Percentiles rank a stretch among this genome's conserved stretches.
Evolutionary conservation across 37 sponge, comb jelly and placozoan species (phyloP).

Genomic region (Diacarnus erythraeanus): DNA sequence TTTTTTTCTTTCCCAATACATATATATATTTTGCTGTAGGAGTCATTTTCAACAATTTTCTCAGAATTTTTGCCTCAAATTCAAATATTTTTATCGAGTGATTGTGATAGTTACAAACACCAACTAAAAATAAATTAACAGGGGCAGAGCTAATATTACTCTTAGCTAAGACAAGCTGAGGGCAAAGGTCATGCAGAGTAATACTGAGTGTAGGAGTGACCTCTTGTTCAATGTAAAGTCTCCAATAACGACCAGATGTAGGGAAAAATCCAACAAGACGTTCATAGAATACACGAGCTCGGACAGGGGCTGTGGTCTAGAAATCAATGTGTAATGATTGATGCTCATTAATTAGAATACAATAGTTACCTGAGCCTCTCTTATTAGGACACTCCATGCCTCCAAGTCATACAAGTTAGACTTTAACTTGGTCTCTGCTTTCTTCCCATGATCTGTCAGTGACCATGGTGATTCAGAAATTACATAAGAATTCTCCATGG

Average conservation of each 20-base stretch:
- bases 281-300: constrained; percentile 85
- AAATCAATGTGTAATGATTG: neutral
- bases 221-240: constrained; percentile 96
- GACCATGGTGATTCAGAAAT: constrained; percentile 73
- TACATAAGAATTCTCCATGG: neutral
- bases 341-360: neutral
- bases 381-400: constrained; percentile 84
- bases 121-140: neutral
- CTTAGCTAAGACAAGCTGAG: neutral
- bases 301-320: constrained; percentile 51
- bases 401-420: constrained; percentile 86
- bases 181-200: constrained; percentile 27
- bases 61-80: constrained; percentile 20
- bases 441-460: constrained; percentile 71
- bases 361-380: constrained; percentile 88
- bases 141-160: neutral
- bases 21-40: too few species aligned
- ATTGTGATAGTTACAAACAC: neutral
- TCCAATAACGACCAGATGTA: constrained; percentile 93
- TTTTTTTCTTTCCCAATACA: too few species aligned
- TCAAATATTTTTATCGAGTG: neutral
- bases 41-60: too few species aligned
- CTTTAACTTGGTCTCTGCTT: constrained; percentile 83
- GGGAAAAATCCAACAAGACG: constrained; percentile 88
- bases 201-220: constrained; percentile 49